phyloP scores from a whole-genome alignment of 2,888 invertebrate genomes.

The Drosophila niveifrons region DNA sequence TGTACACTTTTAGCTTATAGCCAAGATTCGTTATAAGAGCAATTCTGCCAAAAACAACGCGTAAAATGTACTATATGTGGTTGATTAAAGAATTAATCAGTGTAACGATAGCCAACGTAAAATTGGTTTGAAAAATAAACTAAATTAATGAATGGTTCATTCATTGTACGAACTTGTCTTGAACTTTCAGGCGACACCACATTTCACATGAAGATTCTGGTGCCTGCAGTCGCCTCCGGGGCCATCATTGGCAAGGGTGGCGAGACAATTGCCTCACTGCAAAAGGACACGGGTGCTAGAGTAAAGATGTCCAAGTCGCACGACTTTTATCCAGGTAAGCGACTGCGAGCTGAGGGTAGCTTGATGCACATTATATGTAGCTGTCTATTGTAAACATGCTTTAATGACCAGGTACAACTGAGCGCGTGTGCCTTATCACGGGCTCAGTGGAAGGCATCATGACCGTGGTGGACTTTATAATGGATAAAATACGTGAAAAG shows the following conservation, averaged over 20 bases:
- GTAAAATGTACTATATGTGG: conserved; percentile 13
- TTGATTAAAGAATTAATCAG: conserved; percentile 13
- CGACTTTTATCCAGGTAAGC: conserved; percentile 98
- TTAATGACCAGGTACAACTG: conserved; percentile 91
- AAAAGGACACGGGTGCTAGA: conserved; percentile 98
- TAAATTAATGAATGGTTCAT: conserved; percentile 46
- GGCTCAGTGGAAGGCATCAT: conserved; percentile 96
- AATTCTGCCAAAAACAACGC: conserved; percentile 35
- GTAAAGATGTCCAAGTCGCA: conserved; percentile 99
- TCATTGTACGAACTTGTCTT: conserved; percentile 43
- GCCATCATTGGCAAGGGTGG: conserved; percentile 99
- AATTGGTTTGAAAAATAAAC: conserved; percentile 18
- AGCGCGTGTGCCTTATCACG: conserved; percentile 96
- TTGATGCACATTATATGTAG: neutral
- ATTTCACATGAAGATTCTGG: conserved; percentile 98
- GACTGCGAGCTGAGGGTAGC: neutral
- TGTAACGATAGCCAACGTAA: conserved; percentile 23
- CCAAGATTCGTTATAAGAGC: conserved; percentile 45
- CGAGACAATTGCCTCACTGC: conserved; percentile 98
- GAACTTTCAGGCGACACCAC: conserved; percentile 91
- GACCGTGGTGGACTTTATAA: conserved; percentile 96
- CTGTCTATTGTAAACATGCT: too few relatives aligned
- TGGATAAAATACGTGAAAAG: conserved; percentile 98
- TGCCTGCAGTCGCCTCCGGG: conserved; percentile 98
- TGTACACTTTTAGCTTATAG: conserved; percentile 72